Conservation (phyloP, 2,113 vertebrate species). For the Gavialis gangeticus region DNA sequence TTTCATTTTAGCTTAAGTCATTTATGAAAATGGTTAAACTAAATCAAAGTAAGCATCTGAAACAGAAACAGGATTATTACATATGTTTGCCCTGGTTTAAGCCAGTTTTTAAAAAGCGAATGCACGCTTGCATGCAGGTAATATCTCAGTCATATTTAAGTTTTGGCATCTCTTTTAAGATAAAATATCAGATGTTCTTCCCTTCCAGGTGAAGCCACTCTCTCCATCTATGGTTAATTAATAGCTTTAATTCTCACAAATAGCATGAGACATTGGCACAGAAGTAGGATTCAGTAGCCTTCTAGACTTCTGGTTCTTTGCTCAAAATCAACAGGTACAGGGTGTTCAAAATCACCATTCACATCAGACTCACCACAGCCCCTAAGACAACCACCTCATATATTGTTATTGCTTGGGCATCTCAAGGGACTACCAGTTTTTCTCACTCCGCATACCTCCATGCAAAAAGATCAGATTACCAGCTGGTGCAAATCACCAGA, state of each 20-base stretch:
- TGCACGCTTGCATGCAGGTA: neutral
- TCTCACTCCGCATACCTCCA: neutral
- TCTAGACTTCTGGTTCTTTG: neutral
- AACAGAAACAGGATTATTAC: neutral
- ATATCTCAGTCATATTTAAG: neutral
- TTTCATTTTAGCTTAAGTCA: neutral
- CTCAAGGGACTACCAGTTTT: neutral
- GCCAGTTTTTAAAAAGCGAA: neutral
- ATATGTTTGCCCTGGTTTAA: neutral
- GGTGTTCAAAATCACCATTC: neutral
- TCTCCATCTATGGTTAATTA: neutral
- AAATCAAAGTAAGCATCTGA: neutral
- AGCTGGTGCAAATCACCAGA: neutral
- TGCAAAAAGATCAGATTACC: neutral
- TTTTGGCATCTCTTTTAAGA: neutral
- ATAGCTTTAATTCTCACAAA: neutral
- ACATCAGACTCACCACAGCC: neutral
- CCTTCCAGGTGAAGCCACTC: neutral
- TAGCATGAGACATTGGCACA: neutral
- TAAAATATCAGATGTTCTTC: neutral
- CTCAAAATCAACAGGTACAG: neutral
- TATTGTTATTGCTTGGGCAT: neutral
- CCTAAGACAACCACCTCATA: neutral
- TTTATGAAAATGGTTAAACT: neutral
- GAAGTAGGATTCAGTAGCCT: neutral